These are phyloP conservation scores for Pseudomyrmex concolor DNA, from an alignment of 1,140 invertebrate species.

Conservation along the genomic window DNA sequence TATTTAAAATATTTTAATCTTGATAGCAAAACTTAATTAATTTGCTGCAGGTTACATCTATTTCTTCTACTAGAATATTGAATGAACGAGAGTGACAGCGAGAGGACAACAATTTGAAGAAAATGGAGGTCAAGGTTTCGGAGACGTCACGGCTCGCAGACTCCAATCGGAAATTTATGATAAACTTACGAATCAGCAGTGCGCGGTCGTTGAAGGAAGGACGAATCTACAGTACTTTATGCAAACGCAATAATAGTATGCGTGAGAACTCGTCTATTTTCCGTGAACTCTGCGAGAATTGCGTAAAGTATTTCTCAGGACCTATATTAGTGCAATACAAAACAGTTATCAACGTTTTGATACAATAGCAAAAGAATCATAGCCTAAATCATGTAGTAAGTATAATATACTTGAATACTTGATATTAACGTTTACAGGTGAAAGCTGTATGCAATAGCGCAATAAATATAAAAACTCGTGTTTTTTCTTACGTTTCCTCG, in stretches of 20 bases:
- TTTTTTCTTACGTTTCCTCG: not conserved
- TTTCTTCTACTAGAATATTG: slow-evolving; percentile 77
- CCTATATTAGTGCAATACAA: slow-evolving; percentile 23
- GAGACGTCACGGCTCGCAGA: not conserved
- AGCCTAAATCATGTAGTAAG: too few species aligned
- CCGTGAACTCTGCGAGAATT: slow-evolving; percentile 11
- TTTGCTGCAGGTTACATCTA: slow-evolving; percentile 80
- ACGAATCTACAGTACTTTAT: not conserved
- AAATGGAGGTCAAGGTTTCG: slow-evolving; percentile 15
- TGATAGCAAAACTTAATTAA: not conserved
- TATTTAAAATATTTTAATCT: not conserved
- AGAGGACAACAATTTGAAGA: not conserved
- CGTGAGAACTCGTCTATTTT: slow-evolving; percentile 20
- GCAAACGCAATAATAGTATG: slow-evolving; percentile 12
- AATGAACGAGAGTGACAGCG: not conserved
- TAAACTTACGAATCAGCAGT: slow-evolving; percentile 7
- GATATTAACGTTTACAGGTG: not conserved
- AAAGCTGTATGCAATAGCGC: not conserved
- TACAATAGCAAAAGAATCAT: not conserved
- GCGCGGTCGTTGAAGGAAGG: not conserved
- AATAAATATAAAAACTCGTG: not conserved
- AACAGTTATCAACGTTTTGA: not conserved
- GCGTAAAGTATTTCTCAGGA: slow-evolving; percentile 9
- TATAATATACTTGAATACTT: too few species aligned
- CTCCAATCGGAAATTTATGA: slow-evolving; percentile 1